Percentiles rank a stretch among this genome's conserved stretches.
phyloP scores from a whole-genome alignment of 2,113 vertebrate genomes.

The Gorsachius goisagi region DNA sequence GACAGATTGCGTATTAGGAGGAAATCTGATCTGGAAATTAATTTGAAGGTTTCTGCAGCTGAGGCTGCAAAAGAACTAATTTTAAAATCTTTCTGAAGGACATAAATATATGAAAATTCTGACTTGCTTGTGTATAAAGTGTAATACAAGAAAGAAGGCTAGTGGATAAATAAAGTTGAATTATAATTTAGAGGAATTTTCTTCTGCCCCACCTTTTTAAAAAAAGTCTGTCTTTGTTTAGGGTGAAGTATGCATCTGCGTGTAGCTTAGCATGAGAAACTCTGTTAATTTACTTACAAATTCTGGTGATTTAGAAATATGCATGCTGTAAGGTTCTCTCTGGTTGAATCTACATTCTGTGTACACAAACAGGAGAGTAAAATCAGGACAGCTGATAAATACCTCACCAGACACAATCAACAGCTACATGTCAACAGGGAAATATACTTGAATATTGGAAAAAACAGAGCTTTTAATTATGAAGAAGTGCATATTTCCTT shows the following conservation, averaged over 20 bases:
- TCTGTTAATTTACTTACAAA: constrained; percentile 12
- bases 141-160: neutral
- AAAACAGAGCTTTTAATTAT: constrained; percentile 50
- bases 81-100: constrained; percentile 58
- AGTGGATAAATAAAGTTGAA: neutral
- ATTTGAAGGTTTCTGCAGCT: constrained; percentile 63
- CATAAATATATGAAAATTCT: constrained; percentile 41
- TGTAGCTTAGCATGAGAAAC: constrained; percentile 23
- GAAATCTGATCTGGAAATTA: constrained; percentile 75
- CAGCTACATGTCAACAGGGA: neutral
- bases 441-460: neutral
- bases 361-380: neutral
- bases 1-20: constrained; percentile 73
- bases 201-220: neutral
- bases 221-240: neutral
- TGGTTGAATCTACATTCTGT: neutral
- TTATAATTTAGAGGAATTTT: constrained; percentile 19
- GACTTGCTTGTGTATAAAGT: neutral
- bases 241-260: neutral
- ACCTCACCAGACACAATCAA: neutral
- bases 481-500: constrained; percentile 62
- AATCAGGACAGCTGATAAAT: neutral
- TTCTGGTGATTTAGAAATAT: neutral
- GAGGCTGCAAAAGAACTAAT: constrained; percentile 46
- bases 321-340: neutral